Percentiles rank a stretch among this genome's conserved stretches.
phyloP scores from a whole-genome alignment of 2,113 vertebrate genomes.

The Tiliqua scincoides region DNA sequence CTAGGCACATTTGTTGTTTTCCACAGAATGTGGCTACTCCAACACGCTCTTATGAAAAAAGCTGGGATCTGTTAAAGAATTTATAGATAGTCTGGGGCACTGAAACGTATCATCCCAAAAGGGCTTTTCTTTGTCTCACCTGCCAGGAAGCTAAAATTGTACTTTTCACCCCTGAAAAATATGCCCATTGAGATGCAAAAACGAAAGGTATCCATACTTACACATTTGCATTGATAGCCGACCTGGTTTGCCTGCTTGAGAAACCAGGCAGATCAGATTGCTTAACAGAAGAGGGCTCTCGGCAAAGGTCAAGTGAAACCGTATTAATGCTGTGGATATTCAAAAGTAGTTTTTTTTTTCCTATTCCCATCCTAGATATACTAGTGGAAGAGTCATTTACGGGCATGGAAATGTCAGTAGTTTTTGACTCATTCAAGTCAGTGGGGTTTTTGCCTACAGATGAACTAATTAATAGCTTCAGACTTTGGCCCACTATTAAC shows the following conservation, averaged over 20 bases:
- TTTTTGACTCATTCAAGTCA: constrained; percentile 21
- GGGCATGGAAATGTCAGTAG: constrained; percentile 24
- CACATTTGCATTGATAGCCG: neutral
- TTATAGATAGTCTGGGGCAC: neutral
- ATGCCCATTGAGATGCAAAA: neutral
- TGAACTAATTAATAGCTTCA: constrained; percentile 39
- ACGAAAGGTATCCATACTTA: neutral
- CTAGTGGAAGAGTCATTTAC: constrained; percentile 1
- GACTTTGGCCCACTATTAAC: constrained; percentile 25
- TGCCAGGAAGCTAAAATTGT: neutral
- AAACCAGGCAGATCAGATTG: constrained; percentile 3
- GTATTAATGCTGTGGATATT: constrained; percentile 2
- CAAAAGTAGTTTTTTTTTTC: constrained; percentile 2
- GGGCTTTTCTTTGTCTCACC: neutral
- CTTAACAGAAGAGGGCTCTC: constrained; percentile 25
- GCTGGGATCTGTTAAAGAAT: neutral
- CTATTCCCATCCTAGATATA: neutral
- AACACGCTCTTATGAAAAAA: neutral
- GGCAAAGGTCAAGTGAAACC: constrained; percentile 23
- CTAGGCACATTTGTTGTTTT: neutral
- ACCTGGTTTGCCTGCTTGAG: constrained; percentile 2
- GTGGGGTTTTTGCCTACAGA: neutral
- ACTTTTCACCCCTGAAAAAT: neutral
- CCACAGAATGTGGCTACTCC: neutral
- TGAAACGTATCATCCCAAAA: neutral